Base-by-base conservation (phyloP, 2,797 vertebrate genomes). In the Nyctibius grandis region DNA sequence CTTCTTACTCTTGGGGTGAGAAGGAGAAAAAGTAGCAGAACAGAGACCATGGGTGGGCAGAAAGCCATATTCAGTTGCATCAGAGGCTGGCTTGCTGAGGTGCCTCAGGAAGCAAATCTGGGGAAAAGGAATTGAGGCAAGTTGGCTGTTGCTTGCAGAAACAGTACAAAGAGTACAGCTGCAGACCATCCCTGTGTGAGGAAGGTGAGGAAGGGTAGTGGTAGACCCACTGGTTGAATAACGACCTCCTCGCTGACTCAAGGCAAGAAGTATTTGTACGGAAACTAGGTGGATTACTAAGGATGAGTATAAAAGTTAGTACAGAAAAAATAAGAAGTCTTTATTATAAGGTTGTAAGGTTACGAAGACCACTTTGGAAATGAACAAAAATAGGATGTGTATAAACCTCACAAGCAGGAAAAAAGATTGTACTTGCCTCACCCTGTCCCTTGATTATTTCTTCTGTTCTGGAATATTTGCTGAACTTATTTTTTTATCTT, bases 391-490 rank as follows among this genome's bases (percentile, higher is more conserved):
- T 48, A 69, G 57, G 22, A 73, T 67, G 15, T 48, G 9, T 69
- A 28, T 67, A 70, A 82, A 75, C 38, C 23, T 47, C 12, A 88
- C 7, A 45, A 93, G 44, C 83, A 94, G 45, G 57, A 91, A 95
- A 91, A 86, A 84, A 47, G 1, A 69, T 63, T 80, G 29, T 74
- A 84, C 14, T 75, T 84, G 76, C 45, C 65, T 88, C 42, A 56
- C 34, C 18, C 38, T 56, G 20, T 86, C 28, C 48, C 69, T 89
- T 92, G 42, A 50, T 68, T 88, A 50, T 64, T 92, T 92, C 75
- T 91, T 80, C 42, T 75, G 21, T 63, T 84, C 51, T 77, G 48
- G 45, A 70, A 28, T 92, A 80, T 77, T 88, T 95, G 50, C 36
- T 70, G 40, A 67, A n/a, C 8, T 69, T 38, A 28, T n/a, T 74